Base-by-base conservation (phyloP, 2,113 vertebrate genomes). In the Rhinoptilus africanus region DNA sequence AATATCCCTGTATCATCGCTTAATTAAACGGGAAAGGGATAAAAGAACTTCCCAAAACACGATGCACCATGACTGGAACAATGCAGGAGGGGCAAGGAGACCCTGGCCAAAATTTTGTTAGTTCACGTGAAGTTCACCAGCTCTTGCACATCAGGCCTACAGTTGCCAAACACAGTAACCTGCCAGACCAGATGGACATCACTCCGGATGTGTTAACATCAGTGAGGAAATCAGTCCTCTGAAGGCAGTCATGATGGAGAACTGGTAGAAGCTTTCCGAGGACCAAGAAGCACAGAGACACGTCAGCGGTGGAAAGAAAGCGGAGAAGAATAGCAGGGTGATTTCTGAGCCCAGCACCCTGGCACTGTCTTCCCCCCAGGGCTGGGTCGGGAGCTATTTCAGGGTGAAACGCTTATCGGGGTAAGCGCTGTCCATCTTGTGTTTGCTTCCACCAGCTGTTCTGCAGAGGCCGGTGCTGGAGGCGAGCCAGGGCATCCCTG, bases 401-500 rank as follows among this genome's bases (percentile, higher is more conserved):
- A 2, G 32, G 22, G 13, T 27, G 18, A n/a, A 48, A 22, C 21
- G 21, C 47, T 48, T 22, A 21, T 12, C 47, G 11, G 47, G 47
- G 47, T 5, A 48, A 47, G 41, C 4, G 0, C 28, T 7, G 47
- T 14, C 21, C 21, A 7, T 78, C 77, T 66, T 45, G 32, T 20
- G 59, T 23, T 64, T 28, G 28, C 28, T 24, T 53, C 10, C 6
- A 0, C n/a, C 4, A 2, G 75, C 34, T 51, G 22, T 72, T n/a
- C 23, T 12, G 54, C 37, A 28, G 35, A 10, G 15, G 48, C 34
- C 6, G 1, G 37, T 2, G 26, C 54, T 24, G 21, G 21, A 4
- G 63, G 47, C 2, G 1, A 81, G 62, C 47, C 1, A 2, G 37
- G 28, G 12, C 34, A 14, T 24, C 35, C 7, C 1, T 5, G 24